Evolutionary conservation across 30 jellyfish, hydroid and myxozoan species (phyloP), one percentile per base, ranked within the genome.

Genomic region (Aurelia sp.): DNA sequence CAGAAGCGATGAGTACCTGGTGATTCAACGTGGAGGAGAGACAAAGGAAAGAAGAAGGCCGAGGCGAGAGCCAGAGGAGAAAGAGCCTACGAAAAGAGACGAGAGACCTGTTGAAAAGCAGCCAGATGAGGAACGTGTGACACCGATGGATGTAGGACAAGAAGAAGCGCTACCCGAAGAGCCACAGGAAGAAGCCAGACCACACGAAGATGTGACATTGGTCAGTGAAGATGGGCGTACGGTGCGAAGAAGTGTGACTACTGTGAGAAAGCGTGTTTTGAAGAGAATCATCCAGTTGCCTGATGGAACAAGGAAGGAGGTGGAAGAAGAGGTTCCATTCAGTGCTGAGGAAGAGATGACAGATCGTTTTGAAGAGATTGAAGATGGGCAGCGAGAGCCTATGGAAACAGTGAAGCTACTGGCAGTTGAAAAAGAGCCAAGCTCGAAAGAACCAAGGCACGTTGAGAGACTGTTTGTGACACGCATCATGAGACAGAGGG

Each of bases 311-410:
- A 74, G 88, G 19, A 78, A 85, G 52, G 98, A 85, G 86, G 74
- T 91, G 18, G 98, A 91, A 64, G 97, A 91, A 33, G 96, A 85
- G 81, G 97, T 86, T 51, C 95, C 95, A 9, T 85, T 74, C 41
- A 72, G 87, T 19, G 66, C 89, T 18, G 89, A 67, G 30, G 87
- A 76, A 38, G 91, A 90, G 58, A 64, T 51, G 12, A 59, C 70
- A 17, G 84, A 44, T 30, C 67, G 24, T 2, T 41, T 48, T 24
- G 78, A 58, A 5, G 92, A 20, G 63, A 24, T 35, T 53, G 74
- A 15, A 13, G 93, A 63, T 13, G 76, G 78, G 20, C 52, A 67
- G 48, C 74, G 76, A 67, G 65, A 38, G 51, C 16, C 31, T 13
- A 44, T 53, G 22, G 27, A 18, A 47, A 33, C 86, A 75, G 63